Evolutionary conservation across 2,113 vertebrate species (phyloP), one percentile per base, ranked within the genome.

Genomic region (Probosciger aterrimus): DNA sequence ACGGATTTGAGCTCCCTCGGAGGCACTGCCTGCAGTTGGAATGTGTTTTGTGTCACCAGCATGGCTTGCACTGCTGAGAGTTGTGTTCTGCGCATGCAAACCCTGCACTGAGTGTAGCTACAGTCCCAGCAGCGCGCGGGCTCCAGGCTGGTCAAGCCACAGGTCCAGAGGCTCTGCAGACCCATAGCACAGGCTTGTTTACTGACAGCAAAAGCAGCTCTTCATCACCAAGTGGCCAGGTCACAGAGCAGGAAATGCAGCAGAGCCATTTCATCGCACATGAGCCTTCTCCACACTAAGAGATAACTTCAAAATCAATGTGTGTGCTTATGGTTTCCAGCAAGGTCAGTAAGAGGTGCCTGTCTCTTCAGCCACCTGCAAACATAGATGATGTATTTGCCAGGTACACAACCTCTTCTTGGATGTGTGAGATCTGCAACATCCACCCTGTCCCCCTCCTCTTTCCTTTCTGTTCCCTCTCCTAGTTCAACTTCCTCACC

Each of bases 401-500:
- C 75, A 93, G 63, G 71, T 71, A 68, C 14, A 3, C 55, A 37
- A 6, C 44, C 39, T 88, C 41, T 25, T 85, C 86, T 75, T 16
- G 2, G 22, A 8, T 39, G 53, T n/a, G 49, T 35, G 41, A 73
- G 39, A 41, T 25, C 18, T 90, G 46, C 49, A 59, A 7, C 53
- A 20, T 46, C 74, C 37, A 39, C 80, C 44, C 41, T 35, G n/a
- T 83, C 68, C 22, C 75, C 5, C 60, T 79, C 41, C 44, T 35
- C n/a, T 68, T 67, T 67, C 33, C 52, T 39, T 70, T 19, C 88
- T 44, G 12, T 64, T 86, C 73, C 33, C 46, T 77, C 88, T 95
- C 84, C 90, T 93, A 44, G 13, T 73, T 87, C 85, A 63, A 69
- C 82, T 94, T 93, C 73, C 87, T 94, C 75, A 93, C 95, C 93